phyloP scores from a whole-genome alignment of 2,797 vertebrate genomes.

The Cephalopachus bancanus region DNA sequence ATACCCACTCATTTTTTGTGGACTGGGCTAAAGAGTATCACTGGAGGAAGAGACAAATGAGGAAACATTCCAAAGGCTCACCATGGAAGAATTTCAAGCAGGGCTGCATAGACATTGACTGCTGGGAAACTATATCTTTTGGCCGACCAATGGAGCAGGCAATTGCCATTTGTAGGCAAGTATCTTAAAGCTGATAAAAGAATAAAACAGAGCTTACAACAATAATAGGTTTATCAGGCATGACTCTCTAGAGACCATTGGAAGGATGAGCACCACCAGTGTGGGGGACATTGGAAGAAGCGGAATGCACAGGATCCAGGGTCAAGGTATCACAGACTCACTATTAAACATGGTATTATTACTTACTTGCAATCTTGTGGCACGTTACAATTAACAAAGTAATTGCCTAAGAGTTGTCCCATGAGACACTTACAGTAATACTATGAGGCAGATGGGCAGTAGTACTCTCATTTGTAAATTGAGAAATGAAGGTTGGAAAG shows the following conservation, averaged over 20 bases:
- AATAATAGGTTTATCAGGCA: background rate
- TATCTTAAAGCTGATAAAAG: conserved; percentile 25
- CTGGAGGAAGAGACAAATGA: background rate
- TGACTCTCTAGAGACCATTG: background rate
- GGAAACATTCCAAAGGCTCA: background rate
- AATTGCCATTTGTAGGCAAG: conserved; percentile 48
- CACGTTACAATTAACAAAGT: background rate
- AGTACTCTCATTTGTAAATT: background rate
- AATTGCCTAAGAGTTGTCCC: background rate
- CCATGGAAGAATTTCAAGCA: conserved; percentile 52
- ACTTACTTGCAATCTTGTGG: background rate
- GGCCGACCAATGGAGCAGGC: background rate
- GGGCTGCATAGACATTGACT: background rate
- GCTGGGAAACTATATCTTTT: conserved; percentile 17
- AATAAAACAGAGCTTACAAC: conserved; percentile 25
- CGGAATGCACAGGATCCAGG: background rate
- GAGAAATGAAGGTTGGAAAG: background rate
- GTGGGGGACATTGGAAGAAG: background rate
- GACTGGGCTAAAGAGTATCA: background rate
- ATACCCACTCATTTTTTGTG: background rate
- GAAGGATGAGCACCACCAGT: background rate
- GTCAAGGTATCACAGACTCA: background rate
- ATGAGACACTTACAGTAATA: background rate
- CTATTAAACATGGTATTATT: background rate
- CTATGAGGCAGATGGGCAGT: background rate